Conservation (phyloP, 2,888 invertebrate genomes). For the Hydraecia micacea region DNA sequence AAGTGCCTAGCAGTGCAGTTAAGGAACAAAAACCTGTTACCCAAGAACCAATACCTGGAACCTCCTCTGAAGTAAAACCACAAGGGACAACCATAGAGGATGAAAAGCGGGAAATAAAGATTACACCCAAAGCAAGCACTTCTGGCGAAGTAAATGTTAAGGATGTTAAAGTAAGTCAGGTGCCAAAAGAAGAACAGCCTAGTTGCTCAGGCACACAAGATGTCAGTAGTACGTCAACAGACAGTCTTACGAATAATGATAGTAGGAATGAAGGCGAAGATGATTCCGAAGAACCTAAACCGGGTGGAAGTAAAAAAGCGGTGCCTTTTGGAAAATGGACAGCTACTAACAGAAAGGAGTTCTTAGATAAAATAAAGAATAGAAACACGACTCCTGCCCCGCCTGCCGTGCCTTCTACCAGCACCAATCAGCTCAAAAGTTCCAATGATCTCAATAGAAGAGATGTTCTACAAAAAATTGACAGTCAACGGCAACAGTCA, state of each 20-base stretch:
- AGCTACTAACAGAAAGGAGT: conserved; percentile 85
- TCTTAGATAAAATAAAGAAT: conserved; percentile 84
- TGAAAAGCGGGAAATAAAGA: conserved; percentile 30
- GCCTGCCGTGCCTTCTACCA: conserved; percentile 70
- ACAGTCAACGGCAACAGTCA: conserved; percentile 83
- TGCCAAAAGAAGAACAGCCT: conserved; percentile 57
- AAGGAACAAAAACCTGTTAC: conserved; percentile 29
- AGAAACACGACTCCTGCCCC: conserved; percentile 71
- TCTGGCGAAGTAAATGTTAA: conserved; percentile 28
- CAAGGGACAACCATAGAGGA: conserved; percentile 1
- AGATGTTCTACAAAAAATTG: conserved; percentile 86
- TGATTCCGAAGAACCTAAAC: conserved; percentile 67
- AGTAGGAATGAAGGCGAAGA: conserved; percentile 53
- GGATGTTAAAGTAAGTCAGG: conserved; percentile 40
- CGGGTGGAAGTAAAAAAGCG: conserved; percentile 79
- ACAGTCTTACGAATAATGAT: conserved; percentile 38
- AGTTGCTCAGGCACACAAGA: conserved; percentile 44
- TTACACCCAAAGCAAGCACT: conserved; percentile 20
- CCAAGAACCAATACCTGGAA: conserved; percentile 11
- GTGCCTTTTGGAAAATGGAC: conserved; percentile 89
- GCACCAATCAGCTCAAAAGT: conserved; percentile 86
- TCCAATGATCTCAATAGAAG: conserved; percentile 86
- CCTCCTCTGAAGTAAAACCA: conserved; percentile 13
- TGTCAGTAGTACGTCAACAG: conserved; percentile 52
- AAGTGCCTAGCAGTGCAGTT: neutral